Base-by-base conservation (phyloP, 2,888 invertebrate species). In the Tetragnatha montana region DNA sequence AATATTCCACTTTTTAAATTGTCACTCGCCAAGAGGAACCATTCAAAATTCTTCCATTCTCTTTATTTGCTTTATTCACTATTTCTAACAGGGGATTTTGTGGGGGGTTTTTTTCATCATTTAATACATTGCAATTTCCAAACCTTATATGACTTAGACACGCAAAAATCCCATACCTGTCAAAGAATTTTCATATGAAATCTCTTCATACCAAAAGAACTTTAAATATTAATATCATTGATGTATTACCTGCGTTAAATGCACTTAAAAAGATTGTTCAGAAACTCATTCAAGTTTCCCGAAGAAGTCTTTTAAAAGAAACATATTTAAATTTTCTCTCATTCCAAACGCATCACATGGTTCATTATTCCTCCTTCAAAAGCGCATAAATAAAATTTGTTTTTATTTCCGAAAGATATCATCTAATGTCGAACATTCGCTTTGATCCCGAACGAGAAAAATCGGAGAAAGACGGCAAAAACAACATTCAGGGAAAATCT, bases 401-500 rank as follows among this genome's bases (percentile, higher is more conserved):
- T 51, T 60, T 78, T 78, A 78, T 60, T 60, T 60, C 60, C 7
- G 22, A 51, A 47, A 47, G 21, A 22, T 78, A 21, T 47, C 19
- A 71, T 82, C 60, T 74, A 74, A 73, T n/a, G 22, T n/a, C 73
- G 51, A 82, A 21, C 73, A 22, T 74, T 82, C 74, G 10, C 51
- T 73, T 71, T 81, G 19, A 50, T 70, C 14, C 73, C 73, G 1
- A 50, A 35, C 49, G 73, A 60, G 47, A 78, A 60, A 78, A 60
- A 60, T 14, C 60, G 78, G 22, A 78, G 78, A 21, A 10, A 12
- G 8, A 60, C 17, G 3, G 21, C 19, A 82, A 21, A 22, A 51
- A 51, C 14, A 17, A 17, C 60, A 74, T 22, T 73, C 47, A 82
- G n/a, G n/a, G 22, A 47, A 80, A 86, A 60, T 76, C 50, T 50